A percentile compares a stretch with the other conserved stretches of the same genome.
These are phyloP conservation scores for Charaxes varanes DNA, from an alignment of 1,140 invertebrate genomes.

Conservation along the genomic window DNA sequence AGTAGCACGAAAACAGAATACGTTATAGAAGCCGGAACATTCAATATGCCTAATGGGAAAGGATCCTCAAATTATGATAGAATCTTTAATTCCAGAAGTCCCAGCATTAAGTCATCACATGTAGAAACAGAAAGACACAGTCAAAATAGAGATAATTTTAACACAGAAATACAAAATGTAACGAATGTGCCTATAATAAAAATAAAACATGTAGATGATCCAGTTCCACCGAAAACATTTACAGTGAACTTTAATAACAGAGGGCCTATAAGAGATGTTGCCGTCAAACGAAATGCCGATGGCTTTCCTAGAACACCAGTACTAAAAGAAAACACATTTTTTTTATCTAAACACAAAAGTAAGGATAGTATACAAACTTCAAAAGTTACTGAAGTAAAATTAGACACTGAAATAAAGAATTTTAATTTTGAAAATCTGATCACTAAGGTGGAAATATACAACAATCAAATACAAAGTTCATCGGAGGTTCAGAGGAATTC, in stretches of 20 bases:
- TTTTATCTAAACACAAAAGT: slow-evolving; percentile 31
- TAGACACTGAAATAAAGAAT: slow-evolving; percentile 63
- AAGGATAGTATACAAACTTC: slow-evolving; percentile 30
- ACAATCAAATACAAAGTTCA: slow-evolving; percentile 65
- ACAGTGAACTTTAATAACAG: slow-evolving; percentile 24
- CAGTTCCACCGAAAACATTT: slow-evolving; percentile 25
- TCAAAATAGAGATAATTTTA: slow-evolving; percentile 30
- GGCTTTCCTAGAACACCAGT: slow-evolving; percentile 35
- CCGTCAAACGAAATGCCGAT: slow-evolving; percentile 52
- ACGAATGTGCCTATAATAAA: slow-evolving; percentile 50
- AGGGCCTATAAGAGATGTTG: slow-evolving; percentile 27
- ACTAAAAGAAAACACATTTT: slow-evolving; percentile 51
- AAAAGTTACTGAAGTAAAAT: slow-evolving; percentile 36
- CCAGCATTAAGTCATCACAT: slow-evolving; percentile 32
- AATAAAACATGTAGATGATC: slow-evolving; percentile 59
- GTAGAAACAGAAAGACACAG: slow-evolving; percentile 36
- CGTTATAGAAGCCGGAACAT: slow-evolving; percentile 17
- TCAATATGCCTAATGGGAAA: slow-evolving; percentile 29
- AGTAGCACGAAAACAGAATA: slow-evolving; percentile 31
- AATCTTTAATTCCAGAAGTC: slow-evolving; percentile 35
- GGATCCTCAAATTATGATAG: slow-evolving; percentile 35
- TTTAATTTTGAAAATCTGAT: slow-evolving; percentile 76
- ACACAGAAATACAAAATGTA: slow-evolving; percentile 29
- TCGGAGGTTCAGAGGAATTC: slow-evolving; percentile 55
- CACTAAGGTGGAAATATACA: slow-evolving; percentile 70